Conservation (phyloP, 2,113 vertebrate genomes). For the Brachypteracias leptosomus region DNA sequence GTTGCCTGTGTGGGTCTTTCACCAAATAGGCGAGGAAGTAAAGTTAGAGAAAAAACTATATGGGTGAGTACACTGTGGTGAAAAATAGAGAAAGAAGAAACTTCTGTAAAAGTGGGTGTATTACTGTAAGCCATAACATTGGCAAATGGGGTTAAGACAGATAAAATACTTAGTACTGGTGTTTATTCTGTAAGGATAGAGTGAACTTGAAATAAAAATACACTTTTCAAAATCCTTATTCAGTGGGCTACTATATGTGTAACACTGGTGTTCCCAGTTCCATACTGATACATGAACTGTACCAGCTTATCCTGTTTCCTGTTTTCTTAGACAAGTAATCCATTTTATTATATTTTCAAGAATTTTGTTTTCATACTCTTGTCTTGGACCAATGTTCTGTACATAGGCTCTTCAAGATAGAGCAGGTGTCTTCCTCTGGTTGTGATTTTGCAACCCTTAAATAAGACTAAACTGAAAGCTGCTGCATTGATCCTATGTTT, state of each 20-base stretch:
- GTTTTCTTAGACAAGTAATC: not conserved
- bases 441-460: not conserved
- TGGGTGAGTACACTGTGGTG: not conserved
- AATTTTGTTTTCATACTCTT: not conserved
- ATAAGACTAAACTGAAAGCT: not conserved
- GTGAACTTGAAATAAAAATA: not conserved
- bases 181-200: not conserved
- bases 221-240: not conserved
- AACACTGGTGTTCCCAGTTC: not conserved
- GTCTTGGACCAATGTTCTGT: not conserved
- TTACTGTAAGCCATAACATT: not conserved
- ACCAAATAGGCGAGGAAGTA: not conserved
- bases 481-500: not conserved
- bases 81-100: not conserved
- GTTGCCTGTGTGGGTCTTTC: not conserved
- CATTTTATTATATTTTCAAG: not conserved
- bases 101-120: not conserved
- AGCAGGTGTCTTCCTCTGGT: not conserved
- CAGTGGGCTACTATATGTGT: not conserved
- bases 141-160: not conserved
- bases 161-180: not conserved
- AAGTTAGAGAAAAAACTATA: not conserved
- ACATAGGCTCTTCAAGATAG: not conserved
- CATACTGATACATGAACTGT: not conserved
- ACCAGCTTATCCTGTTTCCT: not conserved